These are phyloP conservation scores for Rhamphomyia laevipes DNA, from an alignment of 2,888 invertebrate species.

Conservation along the genomic window DNA sequence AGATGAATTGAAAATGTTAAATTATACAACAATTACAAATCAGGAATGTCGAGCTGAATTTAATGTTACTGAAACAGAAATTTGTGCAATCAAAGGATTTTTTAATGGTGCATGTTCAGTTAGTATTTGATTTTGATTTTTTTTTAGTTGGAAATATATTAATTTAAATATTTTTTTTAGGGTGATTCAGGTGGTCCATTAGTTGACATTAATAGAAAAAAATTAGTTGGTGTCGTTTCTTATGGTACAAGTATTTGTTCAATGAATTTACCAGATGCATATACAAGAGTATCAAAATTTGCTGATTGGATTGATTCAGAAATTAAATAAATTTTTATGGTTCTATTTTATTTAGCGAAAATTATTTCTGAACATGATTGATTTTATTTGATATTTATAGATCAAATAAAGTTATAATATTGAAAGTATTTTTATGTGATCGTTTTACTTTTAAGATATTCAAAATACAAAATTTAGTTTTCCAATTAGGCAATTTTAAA, in stretches of 20 bases:
- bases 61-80: constrained; percentile 27
- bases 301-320: constrained; percentile 25
- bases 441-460: no score
- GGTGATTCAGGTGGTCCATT: constrained; percentile 36
- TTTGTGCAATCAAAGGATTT: constrained; percentile 27
- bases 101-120: constrained; percentile 30
- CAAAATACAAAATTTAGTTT: no score
- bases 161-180: constrained; percentile 16
- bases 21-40: constrained; percentile 29
- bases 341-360: no score
- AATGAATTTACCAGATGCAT: constrained; percentile 28
- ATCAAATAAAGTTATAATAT: no score
- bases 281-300: constrained; percentile 32
- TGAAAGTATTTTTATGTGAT: no score
- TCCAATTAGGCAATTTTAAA: no score
- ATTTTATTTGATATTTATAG: no score
- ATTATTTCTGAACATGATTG: no score
- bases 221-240: constrained; percentile 31
- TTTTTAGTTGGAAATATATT: background rate
- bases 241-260: constrained; percentile 24
- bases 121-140: constrained; percentile 13
- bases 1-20: constrained; percentile 25
- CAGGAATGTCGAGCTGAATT: constrained; percentile 24
- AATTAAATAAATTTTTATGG: background rate
- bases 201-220: constrained; percentile 20